Evolutionary conservation across 2,113 vertebrate genomes (phyloP).

Genomic region (Xyrauchen texanus): DNA sequence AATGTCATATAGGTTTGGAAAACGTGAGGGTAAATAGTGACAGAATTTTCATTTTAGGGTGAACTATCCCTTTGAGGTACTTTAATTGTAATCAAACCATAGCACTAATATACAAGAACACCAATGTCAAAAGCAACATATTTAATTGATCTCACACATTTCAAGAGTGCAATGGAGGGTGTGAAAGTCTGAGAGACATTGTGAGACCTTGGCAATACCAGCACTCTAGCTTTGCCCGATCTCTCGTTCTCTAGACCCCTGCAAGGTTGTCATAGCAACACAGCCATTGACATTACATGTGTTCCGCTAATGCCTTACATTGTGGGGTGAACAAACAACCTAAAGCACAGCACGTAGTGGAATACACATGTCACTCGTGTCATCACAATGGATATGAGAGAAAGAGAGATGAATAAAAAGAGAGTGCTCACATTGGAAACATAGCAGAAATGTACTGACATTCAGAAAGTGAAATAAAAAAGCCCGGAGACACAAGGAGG

Average conservation of each 20-base stretch:
- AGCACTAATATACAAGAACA: not conserved
- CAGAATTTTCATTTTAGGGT: too few species aligned
- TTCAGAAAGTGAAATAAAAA: not conserved
- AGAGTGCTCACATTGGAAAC: not conserved
- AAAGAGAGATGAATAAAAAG: not conserved
- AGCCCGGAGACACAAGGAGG: constrained; percentile 6
- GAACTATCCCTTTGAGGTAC: too few species aligned
- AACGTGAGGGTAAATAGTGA: too few species aligned
- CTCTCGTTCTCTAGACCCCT: constrained; percentile 45
- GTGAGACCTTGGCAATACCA: not conserved
- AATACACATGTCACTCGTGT: constrained; percentile 43
- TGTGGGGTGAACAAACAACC: constrained; percentile 45
- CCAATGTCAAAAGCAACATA: constrained; percentile 24
- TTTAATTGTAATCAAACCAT: too few species aligned
- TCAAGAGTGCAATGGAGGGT: constrained; percentile 11
- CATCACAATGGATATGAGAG: constrained; percentile 5
- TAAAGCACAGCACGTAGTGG: constrained; percentile 37
- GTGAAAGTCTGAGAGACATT: constrained; percentile 13
- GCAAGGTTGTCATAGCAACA: constrained; percentile 63
- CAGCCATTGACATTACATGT: constrained; percentile 59
- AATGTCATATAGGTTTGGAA: too few species aligned
- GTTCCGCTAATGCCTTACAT: constrained; percentile 56
- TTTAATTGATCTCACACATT: constrained; percentile 26
- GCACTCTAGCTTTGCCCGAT: constrained; percentile 33
- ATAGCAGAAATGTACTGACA: constrained; percentile 13